Base-by-base conservation (phyloP, 2,888 invertebrate species). In the Macropis europaea region DNA sequence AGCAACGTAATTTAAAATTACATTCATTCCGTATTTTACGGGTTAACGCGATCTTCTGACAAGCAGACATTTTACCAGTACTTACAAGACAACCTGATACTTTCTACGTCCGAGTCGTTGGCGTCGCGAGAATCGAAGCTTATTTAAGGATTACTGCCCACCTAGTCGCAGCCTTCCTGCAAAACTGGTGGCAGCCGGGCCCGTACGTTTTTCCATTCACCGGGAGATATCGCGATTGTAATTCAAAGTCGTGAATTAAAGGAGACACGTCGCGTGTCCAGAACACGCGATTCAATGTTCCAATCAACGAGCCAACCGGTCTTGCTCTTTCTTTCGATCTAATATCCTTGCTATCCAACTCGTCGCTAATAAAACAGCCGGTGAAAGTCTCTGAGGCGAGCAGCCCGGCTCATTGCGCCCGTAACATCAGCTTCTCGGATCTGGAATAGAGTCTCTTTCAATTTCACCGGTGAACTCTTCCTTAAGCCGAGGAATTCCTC, bases 331-430 rank as follows among this genome's bases (percentile, higher is more conserved):
- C 57, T 40, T 34, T 40, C 56, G 50, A 38, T 48, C 50, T 73
- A 62, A 73, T 40, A 48, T 53, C 53, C 52, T 47, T 36, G 28
- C 47, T 52, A 53, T 56, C 61, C 32, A 11, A 28, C 32, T 6
- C 40, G 26, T 45, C 32, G 56, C 52, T 54, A 63, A 72, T 71
- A 71, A 72, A 72, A 47, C 52, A 57, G 43, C 50, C 36, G 54
- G 72, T 72, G 72, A 72, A 71, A 72, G 72, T 71, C 61, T 61
- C 50, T n/a, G n/a, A n/a, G n/a, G 30, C 71, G 56, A 28, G 67
- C 56, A 45, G 56, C 50, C 9, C 68, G 68, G 50, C 52, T 68
- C 59, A 17, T 30, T 32, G 45, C 26, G 43, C 69, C 57, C 57
- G 60, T 60, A 70, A 70, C 60, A 70, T 13, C 42, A 19, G 30